Percentiles rank a stretch among this genome's conserved stretches.
phyloP scores from a whole-genome alignment of 2,888 invertebrate genomes.

The Lapara coniferarum region DNA sequence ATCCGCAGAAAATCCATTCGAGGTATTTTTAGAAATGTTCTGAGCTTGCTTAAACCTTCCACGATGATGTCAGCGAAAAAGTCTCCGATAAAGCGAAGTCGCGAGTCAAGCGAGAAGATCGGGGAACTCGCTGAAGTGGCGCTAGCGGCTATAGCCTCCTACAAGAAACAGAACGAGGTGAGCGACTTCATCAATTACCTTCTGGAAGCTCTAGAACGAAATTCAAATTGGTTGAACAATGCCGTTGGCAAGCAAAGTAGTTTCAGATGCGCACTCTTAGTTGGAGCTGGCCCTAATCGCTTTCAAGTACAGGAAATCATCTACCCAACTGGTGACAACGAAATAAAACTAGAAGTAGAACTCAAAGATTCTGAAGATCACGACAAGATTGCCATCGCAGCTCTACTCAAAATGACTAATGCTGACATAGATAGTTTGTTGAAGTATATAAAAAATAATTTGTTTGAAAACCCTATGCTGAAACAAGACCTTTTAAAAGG shows the following conservation, averaged over 20 bases:
- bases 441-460: constrained; percentile 63
- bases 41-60: constrained; percentile 49
- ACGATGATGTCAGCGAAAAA: constrained; percentile 53
- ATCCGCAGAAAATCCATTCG: constrained; percentile 49
- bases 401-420: constrained; percentile 61
- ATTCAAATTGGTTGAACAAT: constrained; percentile 68
- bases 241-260: constrained; percentile 61
- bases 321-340: constrained; percentile 62
- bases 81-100: constrained; percentile 47
- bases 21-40: constrained; percentile 53
- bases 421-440: constrained; percentile 61
- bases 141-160: constrained; percentile 69
- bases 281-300: constrained; percentile 73
- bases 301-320: constrained; percentile 72
- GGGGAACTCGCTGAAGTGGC: constrained; percentile 65
- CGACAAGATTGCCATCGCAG: constrained; percentile 73
- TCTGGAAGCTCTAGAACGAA: constrained; percentile 64
- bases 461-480: constrained; percentile 58
- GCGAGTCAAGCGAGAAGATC: constrained; percentile 46
- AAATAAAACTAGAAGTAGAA: constrained; percentile 70
- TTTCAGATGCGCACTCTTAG: constrained; percentile 70
- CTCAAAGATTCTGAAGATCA: constrained; percentile 69
- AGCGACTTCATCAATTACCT: constrained; percentile 69
- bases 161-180: constrained; percentile 70
- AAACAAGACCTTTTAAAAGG: constrained; percentile 69